Conservation (phyloP, 2,888 invertebrate species). For the Cybosia mesomella region DNA sequence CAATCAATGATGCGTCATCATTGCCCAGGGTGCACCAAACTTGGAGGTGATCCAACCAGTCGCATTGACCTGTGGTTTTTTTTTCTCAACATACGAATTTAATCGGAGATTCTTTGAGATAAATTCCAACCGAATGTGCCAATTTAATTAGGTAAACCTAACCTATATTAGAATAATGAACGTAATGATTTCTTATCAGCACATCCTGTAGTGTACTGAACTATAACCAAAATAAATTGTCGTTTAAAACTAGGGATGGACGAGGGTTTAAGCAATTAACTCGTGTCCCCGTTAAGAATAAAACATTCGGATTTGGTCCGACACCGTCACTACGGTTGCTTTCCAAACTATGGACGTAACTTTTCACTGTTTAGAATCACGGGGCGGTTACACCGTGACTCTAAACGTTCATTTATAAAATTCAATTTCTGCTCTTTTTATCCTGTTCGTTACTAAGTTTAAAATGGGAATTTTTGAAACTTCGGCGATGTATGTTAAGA, state of each 20-base stretch:
- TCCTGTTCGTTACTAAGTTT: background rate
- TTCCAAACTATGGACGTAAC: slow-evolving; percentile 52
- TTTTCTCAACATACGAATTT: no score
- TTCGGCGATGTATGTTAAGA: no score
- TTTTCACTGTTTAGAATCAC: slow-evolving; percentile 52
- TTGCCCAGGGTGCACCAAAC: no score
- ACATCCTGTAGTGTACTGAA: slow-evolving; percentile 64
- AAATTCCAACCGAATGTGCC: no score
- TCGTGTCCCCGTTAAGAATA: slow-evolving; percentile 80
- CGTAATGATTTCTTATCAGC: slow-evolving; percentile 11
- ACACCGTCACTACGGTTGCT: slow-evolving; percentile 52
- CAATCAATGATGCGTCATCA: no score
- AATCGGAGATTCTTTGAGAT: no score
- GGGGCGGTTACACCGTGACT: slow-evolving; percentile 22
- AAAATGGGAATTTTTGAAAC: no score
- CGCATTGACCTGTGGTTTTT: no score
- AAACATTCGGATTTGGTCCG: slow-evolving; percentile 75
- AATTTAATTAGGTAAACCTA: no score
- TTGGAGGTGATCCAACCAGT: no score
- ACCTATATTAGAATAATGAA: no score
- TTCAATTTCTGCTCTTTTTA: slow-evolving; percentile 10
- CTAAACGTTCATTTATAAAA: slow-evolving; percentile 24
- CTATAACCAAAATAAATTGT: slow-evolving; percentile 81
- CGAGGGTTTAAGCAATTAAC: slow-evolving; percentile 85
- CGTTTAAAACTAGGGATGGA: slow-evolving; percentile 80